A percentile compares a stretch with the other conserved stretches of the same genome.
These are phyloP conservation scores for Pseudomugil tenellus DNA, from an alignment of 2,797 vertebrate species.

Conservation along the genomic window DNA sequence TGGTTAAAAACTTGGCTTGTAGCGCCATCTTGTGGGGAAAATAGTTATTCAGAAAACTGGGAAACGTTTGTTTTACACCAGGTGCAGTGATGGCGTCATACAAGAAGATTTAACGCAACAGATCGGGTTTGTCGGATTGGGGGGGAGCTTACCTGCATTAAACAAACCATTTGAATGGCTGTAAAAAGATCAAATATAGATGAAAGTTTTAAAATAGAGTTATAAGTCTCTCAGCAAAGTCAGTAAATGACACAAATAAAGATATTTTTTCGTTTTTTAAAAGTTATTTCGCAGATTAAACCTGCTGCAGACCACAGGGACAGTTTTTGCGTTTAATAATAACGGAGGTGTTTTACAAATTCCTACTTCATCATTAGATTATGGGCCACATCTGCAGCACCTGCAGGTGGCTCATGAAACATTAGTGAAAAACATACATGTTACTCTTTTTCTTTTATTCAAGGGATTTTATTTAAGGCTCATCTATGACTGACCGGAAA, in stretches of 20 bases:
- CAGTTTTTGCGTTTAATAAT: slow-evolving; percentile 47
- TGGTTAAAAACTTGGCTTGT: not conserved
- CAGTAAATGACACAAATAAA: too few species aligned
- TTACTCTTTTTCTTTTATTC: not conserved
- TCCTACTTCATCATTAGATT: not conserved
- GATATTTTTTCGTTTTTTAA: not conserved
- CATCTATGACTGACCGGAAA: not conserved
- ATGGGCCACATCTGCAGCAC: not conserved
- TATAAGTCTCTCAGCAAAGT: not conserved
- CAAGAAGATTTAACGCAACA: slow-evolving; percentile 25
- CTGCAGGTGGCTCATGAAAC: slow-evolving; percentile 2
- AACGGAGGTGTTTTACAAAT: slow-evolving; percentile 75
- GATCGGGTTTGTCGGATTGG: not conserved
- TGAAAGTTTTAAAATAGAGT: not conserved
- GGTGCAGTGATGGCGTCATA: slow-evolving; percentile 29
- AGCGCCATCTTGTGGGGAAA: slow-evolving; percentile 60
- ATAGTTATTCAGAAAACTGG: not conserved
- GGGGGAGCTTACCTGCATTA: not conserved
- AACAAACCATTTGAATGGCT: not conserved
- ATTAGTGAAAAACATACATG: too few species aligned
- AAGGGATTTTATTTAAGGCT: too few species aligned
- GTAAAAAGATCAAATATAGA: not conserved
- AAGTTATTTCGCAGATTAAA: not conserved
- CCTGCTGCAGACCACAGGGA: slow-evolving; percentile 11
- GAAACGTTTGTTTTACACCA: slow-evolving; percentile 10